phyloP scores from a whole-genome alignment of 1,140 invertebrate species.

The Dendrolimus punctatus region DNA sequence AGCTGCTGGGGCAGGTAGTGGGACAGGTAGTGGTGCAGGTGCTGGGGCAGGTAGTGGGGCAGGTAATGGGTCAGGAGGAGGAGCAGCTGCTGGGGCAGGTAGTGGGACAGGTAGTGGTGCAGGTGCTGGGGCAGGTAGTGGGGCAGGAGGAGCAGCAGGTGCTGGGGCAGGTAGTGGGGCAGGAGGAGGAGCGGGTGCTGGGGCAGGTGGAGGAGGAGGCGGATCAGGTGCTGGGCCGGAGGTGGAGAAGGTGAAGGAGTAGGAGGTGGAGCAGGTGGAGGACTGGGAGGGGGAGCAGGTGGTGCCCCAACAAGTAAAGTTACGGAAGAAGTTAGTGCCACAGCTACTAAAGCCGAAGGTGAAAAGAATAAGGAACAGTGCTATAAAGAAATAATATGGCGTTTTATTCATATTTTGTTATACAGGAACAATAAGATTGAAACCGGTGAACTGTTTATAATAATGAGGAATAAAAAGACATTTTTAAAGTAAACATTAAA shows the following conservation, averaged over 20 bases:
- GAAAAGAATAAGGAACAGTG: background rate
- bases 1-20: background rate
- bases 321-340: background rate
- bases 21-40: background rate
- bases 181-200: background rate
- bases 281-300: constrained; percentile 2
- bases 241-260: background rate
- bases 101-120: background rate
- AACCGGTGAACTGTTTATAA: too few species aligned
- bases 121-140: background rate
- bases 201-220: background rate
- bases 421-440: too few species aligned
- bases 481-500: background rate
- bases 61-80: constrained; percentile 2
- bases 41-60: background rate
- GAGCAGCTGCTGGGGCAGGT: background rate
- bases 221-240: background rate
- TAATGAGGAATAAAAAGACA: too few species aligned
- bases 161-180: background rate
- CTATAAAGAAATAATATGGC: too few species aligned
- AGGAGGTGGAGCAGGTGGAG: background rate
- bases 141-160: background rate
- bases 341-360: constrained; percentile 1
- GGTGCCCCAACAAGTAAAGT: background rate
- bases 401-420: too few species aligned